Base-by-base conservation (phyloP, 2,888 invertebrate genomes). In the Oeneis ivallda region DNA sequence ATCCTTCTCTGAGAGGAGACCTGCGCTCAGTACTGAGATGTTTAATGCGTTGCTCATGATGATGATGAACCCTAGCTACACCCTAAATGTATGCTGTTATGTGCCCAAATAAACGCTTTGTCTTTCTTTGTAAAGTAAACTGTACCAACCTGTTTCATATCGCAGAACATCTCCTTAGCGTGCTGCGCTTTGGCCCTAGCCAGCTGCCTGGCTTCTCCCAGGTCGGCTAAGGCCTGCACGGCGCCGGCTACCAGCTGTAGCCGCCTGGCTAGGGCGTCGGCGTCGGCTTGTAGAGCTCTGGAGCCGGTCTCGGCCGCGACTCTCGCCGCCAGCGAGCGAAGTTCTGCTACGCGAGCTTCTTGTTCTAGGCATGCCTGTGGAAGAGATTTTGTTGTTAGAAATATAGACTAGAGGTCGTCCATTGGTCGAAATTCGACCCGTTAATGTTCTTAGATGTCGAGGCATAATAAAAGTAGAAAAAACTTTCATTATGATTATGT, bases 231-330 rank as follows among this genome's bases (percentile, higher is more conserved):
- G 3, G 93, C 93, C 57, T 95, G 95, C 8, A 96, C 94, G 0
- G 96, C 94, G 68, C 96, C 94, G 26, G 95, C 93, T 39, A 96
- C 96, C 78, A 96, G 94, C 80, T 96, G 95, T 70, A 97, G 92
- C 39, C 95, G 93, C 11, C 94, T 93, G 50, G 96, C 96, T 61
- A 97, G 85, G 0, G 95, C 95, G 75, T 96, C 96, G 11, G 96
- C 94, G 83, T 97, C 96, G 34, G 95, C 94, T 70, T 95, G 95
- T 67, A 96, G 89, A 0, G 96, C 93, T 4, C 94, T 93, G 37
- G 95, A 94, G 13, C 96, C 96, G 10, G 97, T 96, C 79, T 96
- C 96, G 32, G 94, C 93, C 0, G 96, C 96, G 64, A 97, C 96
- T 73, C 95, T 94, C 0, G 95, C 94, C 2, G 96, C 96, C 66